These are phyloP conservation scores for Drosophila cognata DNA, from an alignment of 2,888 invertebrate genomes.

Conservation along the genomic window DNA sequence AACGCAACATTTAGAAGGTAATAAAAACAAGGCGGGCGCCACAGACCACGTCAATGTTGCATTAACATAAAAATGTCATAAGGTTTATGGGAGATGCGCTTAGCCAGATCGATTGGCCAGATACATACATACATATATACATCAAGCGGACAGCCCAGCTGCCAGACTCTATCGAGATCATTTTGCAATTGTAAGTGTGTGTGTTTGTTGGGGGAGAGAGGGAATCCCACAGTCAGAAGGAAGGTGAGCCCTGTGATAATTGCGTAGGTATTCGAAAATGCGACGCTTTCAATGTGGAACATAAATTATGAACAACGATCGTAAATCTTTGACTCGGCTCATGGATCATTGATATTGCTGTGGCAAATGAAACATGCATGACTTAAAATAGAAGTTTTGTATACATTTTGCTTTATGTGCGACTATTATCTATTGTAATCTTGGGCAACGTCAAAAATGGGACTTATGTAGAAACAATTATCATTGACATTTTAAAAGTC, in stretches of 20 bases:
- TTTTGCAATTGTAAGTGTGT: conserved; percentile 64
- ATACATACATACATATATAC: conserved; percentile 25
- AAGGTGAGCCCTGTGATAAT: conserved; percentile 8
- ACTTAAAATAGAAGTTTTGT: conserved; percentile 30
- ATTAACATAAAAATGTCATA: conserved; percentile 82
- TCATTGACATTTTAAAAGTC: neutral
- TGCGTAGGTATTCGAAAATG: conserved; percentile 33
- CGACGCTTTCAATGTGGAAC: conserved; percentile 22
- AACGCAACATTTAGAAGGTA: conserved; percentile 79
- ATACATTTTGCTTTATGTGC: conserved; percentile 13
- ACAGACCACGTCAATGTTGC: conserved; percentile 56
- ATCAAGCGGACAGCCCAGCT: conserved; percentile 24
- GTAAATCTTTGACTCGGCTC: conserved; percentile 59
- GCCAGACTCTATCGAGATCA: conserved; percentile 36
- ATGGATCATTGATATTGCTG: conserved; percentile 45
- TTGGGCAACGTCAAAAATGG: neutral
- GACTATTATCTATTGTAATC: neutral
- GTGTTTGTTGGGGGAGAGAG: neutral
- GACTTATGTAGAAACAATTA: neutral
- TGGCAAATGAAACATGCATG: conserved; percentile 14
- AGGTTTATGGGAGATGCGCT: conserved; percentile 74
- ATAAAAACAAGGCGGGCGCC: conserved; percentile 71
- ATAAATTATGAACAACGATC: conserved; percentile 64
- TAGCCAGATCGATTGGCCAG: conserved; percentile 66
- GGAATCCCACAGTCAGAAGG: neutral